Conservation (phyloP, 2,797 vertebrate species). For the Aulostomus chinensis region DNA sequence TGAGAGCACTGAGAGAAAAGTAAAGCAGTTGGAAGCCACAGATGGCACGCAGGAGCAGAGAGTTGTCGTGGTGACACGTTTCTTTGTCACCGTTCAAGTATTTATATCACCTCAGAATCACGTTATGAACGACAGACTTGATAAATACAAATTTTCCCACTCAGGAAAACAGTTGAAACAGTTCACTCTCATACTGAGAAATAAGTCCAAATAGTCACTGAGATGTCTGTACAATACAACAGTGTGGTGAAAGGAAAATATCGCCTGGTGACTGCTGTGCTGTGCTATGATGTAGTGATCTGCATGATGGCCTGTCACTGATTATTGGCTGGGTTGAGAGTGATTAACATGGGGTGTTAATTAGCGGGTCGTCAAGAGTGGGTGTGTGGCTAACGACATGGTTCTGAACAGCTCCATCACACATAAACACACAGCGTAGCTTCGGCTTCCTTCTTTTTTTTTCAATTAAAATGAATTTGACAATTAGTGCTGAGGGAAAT, state of each 20-base stretch:
- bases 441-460: slow-evolving; percentile 27
- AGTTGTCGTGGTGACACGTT: slow-evolving; percentile 24
- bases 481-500: slow-evolving; percentile 46
- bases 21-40: slow-evolving; percentile 36
- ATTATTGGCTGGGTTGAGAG: slow-evolving; percentile 76
- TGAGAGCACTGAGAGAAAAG: slow-evolving; percentile 33
- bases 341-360: slow-evolving; percentile 83
- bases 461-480: slow-evolving; percentile 52
- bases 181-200: slow-evolving; percentile 19
- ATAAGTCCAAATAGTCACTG: slow-evolving; percentile 56
- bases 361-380: slow-evolving; percentile 70
- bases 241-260: slow-evolving; percentile 26
- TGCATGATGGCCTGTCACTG: slow-evolving; percentile 71
- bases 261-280: slow-evolving; percentile 41
- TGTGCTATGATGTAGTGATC: slow-evolving; percentile 64
- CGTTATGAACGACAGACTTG: slow-evolving; percentile 25
- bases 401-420: slow-evolving; percentile 54
- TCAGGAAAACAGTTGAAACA: slow-evolving; percentile 27
- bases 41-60: slow-evolving; percentile 6
- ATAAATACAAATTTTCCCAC: slow-evolving; percentile 40
- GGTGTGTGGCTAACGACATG: slow-evolving; percentile 68
- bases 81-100: slow-evolving; percentile 29
- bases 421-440: slow-evolving; percentile 41
- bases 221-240: slow-evolving; percentile 37
- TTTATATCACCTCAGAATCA: slow-evolving; percentile 24